These are phyloP conservation scores for Parus major DNA, from an alignment of 2,113 vertebrate genomes.

Conservation along the genomic window DNA sequence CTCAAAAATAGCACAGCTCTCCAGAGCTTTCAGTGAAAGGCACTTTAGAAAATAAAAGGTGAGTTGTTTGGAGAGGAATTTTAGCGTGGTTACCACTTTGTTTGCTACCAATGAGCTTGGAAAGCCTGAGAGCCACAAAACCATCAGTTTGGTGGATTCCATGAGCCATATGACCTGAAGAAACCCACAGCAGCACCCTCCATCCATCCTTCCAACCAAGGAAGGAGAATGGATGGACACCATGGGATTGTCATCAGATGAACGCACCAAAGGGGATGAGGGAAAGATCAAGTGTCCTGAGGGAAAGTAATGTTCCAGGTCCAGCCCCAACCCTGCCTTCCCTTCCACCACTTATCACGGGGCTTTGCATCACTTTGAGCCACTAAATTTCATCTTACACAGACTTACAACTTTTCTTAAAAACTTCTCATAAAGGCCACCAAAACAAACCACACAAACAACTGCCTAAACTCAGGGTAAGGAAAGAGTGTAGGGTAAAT, in stretches of 20 bases:
- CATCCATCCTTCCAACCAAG: not conserved
- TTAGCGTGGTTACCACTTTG: not conserved
- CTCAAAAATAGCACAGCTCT: conserved; percentile 89
- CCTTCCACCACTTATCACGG: not conserved
- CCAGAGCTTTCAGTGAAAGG: conserved; percentile 65
- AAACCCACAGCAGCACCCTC: not conserved
- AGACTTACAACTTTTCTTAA: not conserved
- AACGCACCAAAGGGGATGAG: not conserved
- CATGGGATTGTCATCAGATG: not conserved
- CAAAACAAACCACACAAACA: not conserved
- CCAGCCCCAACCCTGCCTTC: not conserved
- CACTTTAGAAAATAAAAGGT: conserved; percentile 48
- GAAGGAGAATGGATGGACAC: accelerated
- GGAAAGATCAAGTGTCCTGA: not conserved
- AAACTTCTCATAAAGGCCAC: not conserved
- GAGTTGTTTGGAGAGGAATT: conserved; percentile 29
- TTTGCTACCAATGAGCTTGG: not conserved
- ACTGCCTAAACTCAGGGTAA: not conserved
- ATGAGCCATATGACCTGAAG: not conserved
- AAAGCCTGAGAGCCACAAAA: not conserved
- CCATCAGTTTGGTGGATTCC: not conserved
- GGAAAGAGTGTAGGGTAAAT: not conserved
- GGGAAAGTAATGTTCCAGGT: not conserved
- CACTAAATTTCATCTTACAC: not conserved
- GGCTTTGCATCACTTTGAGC: not conserved